Evolutionary conservation across 2,113 vertebrate species (phyloP).

Genomic region (Aphelocoma coerulescens): DNA sequence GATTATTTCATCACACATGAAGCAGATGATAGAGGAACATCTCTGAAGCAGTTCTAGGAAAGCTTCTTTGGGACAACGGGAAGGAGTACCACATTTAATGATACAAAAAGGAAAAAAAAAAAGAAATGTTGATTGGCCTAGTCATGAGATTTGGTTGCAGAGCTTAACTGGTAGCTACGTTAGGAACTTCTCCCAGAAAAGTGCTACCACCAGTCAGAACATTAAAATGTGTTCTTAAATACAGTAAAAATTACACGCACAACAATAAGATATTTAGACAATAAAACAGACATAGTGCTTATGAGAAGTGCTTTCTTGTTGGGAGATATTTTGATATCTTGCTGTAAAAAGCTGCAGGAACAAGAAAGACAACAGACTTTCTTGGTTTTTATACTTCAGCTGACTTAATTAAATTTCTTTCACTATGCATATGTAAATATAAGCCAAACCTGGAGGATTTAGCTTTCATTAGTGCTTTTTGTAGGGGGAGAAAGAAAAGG

Average conservation of each 20-base stretch:
- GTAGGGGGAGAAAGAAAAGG: neutral
- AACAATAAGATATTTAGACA: neutral
- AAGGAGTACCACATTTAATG: neutral
- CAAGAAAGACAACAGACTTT: neutral
- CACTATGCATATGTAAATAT: neutral
- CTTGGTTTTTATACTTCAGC: neutral
- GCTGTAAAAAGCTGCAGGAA: neutral
- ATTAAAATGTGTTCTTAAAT: neutral
- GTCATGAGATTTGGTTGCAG: neutral
- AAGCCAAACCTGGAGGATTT: neutral
- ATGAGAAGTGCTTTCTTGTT: neutral
- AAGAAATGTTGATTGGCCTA: neutral
- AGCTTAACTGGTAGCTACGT: fast-evolving
- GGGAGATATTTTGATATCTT: neutral
- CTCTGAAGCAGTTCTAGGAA: neutral
- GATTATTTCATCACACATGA: neutral
- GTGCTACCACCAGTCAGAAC: neutral
- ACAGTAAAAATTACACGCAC: neutral
- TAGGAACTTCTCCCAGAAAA: neutral
- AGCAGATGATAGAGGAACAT: neutral
- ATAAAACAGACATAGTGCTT: neutral
- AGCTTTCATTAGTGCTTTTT: neutral
- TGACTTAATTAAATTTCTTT: neutral
- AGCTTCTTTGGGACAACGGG: neutral
- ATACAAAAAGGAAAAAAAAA: neutral